Percentiles rank a stretch among this genome's conserved stretches.
Evolutionary conservation across 2,888 invertebrate species (phyloP).

Genomic region (Harmothoe impar): DNA sequence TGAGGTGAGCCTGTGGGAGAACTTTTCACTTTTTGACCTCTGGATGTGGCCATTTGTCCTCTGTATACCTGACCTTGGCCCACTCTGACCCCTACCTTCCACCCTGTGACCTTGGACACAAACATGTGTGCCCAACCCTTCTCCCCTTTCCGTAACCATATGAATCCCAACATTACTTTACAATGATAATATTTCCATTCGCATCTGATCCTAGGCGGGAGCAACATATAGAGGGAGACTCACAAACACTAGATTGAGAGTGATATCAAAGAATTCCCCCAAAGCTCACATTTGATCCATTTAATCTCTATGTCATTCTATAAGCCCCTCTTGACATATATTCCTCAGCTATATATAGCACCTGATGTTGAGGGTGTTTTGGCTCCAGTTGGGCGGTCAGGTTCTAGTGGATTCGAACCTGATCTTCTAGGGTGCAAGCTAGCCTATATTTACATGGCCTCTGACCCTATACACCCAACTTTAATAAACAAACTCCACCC

Average conservation of each 20-base stretch:
- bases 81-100: neutral
- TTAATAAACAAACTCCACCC: neutral
- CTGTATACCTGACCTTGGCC: neutral
- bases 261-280: neutral
- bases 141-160: neutral
- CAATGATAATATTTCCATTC: constrained; percentile 6
- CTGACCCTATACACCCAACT: neutral
- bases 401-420: constrained; percentile 29
- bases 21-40: constrained; percentile 24
- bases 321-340: neutral
- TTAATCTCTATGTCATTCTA: neutral
- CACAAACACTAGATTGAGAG: neutral
- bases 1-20: neutral
- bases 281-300: neutral
- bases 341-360: no score
- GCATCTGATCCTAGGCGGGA: neutral
- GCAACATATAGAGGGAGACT: neutral
- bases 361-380: neutral
- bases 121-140: neutral
- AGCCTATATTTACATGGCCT: constrained; percentile 1
- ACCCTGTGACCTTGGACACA: constrained; percentile 26
- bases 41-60: constrained; percentile 4
- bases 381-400: neutral
- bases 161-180: neutral
- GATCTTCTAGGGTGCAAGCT: neutral